Base-by-base conservation (phyloP, 2,113 vertebrate species). In the Pomatorhinus ruficollis region DNA sequence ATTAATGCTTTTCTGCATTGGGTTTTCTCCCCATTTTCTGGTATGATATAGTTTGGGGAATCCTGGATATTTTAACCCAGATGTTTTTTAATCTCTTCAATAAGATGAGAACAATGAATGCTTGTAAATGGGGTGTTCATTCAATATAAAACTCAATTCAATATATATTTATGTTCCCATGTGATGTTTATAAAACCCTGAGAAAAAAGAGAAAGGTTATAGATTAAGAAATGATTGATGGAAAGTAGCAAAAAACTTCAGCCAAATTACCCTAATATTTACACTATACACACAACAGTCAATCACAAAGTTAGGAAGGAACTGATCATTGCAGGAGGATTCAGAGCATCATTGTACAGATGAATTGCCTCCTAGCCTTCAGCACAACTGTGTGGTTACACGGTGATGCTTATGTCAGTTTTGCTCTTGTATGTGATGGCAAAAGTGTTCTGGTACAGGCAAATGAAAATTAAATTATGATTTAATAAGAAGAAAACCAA, bases 401-500 rank as follows among this genome's bases (percentile, higher is more conserved):
- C 10, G 45, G 40, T 15, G 49, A 83, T 47, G 10, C 15, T 78
- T 14, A 6, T 52, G 54, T 60, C 87, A 72, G 35, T 63, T 91
- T 57, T 81, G 37, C 30, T 95, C 89, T 50, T 24, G 6, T 45
- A 42, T 9, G 15, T 27, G 40, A 60, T 11, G 12, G 40, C 40
- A 63, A 52, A 72, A 93, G 5, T 15, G 21, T 66, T 63, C 44
- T 78, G 16, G 21, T 77, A 61, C 69, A 84, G 57, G 74, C 47
- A 96, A 96, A 81, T n/a, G 2, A 71, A 37, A 94, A 54, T 60
- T 47, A 70, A 85, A 57, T 77, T 61, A 82, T 77, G 15, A 78
- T 85, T 95, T 77, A 83, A 72, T 85, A 70, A 87, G 70, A 91
- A 77, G 20, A 81, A 89, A 65, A 90, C 23, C 72, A 57, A 85